Evolutionary conservation across 2,797 vertebrate genomes (phyloP).

Genomic region (Gobionotothen gibberifrons): DNA sequence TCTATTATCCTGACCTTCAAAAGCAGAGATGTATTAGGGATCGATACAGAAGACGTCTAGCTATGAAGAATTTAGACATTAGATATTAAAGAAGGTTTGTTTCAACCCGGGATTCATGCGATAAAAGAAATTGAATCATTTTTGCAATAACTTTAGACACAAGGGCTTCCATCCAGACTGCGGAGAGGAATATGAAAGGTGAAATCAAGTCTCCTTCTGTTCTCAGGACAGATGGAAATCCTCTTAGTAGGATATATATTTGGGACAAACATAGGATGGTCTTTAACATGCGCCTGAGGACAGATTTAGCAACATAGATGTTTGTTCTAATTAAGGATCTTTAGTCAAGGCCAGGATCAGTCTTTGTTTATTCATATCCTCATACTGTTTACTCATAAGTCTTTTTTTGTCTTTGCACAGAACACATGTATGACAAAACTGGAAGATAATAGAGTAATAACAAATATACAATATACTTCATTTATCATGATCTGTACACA

Average conservation of each 20-base stretch:
- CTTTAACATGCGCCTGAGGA: slow-evolving; percentile 23
- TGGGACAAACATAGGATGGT: slow-evolving; percentile 1
- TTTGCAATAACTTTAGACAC: slow-evolving; percentile 15
- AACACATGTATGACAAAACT: too few species aligned
- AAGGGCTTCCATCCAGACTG: slow-evolving; percentile 1
- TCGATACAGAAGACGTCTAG: neutral
- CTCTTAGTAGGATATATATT: slow-evolving; percentile 29
- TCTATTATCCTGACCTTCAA: slow-evolving; percentile 42
- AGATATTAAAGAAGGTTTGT: neutral
- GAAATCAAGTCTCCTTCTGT: slow-evolving; percentile 14
- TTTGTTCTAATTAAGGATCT: slow-evolving; percentile 23
- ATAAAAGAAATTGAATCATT: slow-evolving; percentile 9
- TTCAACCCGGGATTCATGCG: slow-evolving; percentile 5
- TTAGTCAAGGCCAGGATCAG: neutral
- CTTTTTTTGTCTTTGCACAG: too few species aligned
- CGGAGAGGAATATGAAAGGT: slow-evolving; percentile 9
- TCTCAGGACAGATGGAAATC: slow-evolving; percentile 26
- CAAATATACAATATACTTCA: neutral
- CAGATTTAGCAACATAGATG: neutral
- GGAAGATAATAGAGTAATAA: neutral
- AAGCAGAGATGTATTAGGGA: neutral
- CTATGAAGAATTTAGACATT: neutral
- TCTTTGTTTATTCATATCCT: slow-evolving; percentile 13
- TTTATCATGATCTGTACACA: neutral
- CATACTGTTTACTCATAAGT: neutral